Evolutionary conservation across 2,113 vertebrate species (phyloP).

Genomic region (Rhynchomys soricoides): DNA sequence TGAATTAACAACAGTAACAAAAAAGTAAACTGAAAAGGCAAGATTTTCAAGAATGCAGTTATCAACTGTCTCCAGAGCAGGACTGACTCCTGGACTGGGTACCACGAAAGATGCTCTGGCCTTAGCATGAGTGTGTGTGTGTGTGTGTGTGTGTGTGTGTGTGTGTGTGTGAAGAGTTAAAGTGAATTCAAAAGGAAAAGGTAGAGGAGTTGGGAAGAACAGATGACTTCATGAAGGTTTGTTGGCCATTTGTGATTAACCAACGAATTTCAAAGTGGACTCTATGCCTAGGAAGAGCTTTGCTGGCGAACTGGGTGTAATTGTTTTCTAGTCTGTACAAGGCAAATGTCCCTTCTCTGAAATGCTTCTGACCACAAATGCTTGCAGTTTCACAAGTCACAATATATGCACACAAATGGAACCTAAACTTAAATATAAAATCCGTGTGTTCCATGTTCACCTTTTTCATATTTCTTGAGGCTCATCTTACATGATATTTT

Average conservation of each 20-base stretch:
- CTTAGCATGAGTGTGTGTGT: too few relatives aligned
- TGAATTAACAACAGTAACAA: neutral
- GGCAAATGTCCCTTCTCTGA: neutral
- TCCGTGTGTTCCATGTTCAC: neutral
- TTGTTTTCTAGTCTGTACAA: constrained; percentile 9
- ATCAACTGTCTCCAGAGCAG: neutral
- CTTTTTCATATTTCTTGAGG: too few relatives aligned
- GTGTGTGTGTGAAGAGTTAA: too few relatives aligned
- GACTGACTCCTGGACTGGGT: neutral
- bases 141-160: neutral
- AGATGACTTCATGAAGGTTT: neutral
- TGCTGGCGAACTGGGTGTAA: neutral
- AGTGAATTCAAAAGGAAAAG: neutral
- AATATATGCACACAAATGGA: neutral
- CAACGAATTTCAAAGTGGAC: neutral
- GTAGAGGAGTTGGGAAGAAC: neutral
- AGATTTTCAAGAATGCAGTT: neutral
- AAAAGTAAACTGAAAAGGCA: neutral
- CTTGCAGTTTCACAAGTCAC: neutral
- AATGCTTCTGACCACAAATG: neutral
- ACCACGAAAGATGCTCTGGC: neutral
- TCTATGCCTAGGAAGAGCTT: neutral
- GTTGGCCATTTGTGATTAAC: neutral
- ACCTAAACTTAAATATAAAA: neutral
- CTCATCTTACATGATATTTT: neutral